A percentile compares a stretch with the other conserved stretches of the same genome.
These are phyloP conservation scores for Beris chalybata DNA, from an alignment of 2,888 invertebrate species.

Conservation along the genomic window DNA sequence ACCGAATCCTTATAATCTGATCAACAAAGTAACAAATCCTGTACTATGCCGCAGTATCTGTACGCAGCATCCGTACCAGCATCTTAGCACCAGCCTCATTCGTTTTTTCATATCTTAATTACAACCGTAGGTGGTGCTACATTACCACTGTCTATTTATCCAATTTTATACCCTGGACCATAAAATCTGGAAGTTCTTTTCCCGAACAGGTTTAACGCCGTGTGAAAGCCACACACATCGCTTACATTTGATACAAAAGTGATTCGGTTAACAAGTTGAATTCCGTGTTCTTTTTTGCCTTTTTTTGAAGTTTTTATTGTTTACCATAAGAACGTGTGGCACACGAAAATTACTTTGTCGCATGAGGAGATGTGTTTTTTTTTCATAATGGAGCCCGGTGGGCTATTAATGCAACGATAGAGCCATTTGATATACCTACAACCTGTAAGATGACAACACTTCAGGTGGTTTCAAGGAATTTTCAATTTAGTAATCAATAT, in stretches of 20 bases:
- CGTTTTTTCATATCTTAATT: slow-evolving; percentile 24
- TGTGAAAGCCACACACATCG: slow-evolving; percentile 29
- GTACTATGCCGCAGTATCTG: background rate
- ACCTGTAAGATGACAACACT: slow-evolving; percentile 17
- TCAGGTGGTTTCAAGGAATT: slow-evolving; percentile 24
- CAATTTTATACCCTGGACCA: slow-evolving; percentile 19
- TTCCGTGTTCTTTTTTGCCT: background rate
- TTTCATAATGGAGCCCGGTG: background rate
- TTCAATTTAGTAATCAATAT: background rate
- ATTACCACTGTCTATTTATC: slow-evolving; percentile 28
- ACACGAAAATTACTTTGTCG: slow-evolving; percentile 5
- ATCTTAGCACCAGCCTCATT: slow-evolving; percentile 8
- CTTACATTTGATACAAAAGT: slow-evolving; percentile 4
- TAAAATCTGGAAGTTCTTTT: slow-evolving; percentile 21
- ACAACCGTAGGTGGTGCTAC: slow-evolving; percentile 26
- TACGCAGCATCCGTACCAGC: background rate
- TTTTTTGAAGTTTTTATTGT: background rate
- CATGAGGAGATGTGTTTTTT: background rate
- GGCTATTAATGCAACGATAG: slow-evolving; percentile 10
- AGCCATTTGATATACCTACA: slow-evolving; percentile 1
- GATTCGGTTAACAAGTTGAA: slow-evolving; percentile 20
- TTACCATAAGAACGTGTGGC: slow-evolving; percentile 5
- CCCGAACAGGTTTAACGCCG: slow-evolving; percentile 24
- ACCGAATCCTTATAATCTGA: background rate
- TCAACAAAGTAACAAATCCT: slow-evolving; percentile 13